phyloP scores from a whole-genome alignment of 2,888 invertebrate species.

The Torymus aiolomorphi region DNA sequence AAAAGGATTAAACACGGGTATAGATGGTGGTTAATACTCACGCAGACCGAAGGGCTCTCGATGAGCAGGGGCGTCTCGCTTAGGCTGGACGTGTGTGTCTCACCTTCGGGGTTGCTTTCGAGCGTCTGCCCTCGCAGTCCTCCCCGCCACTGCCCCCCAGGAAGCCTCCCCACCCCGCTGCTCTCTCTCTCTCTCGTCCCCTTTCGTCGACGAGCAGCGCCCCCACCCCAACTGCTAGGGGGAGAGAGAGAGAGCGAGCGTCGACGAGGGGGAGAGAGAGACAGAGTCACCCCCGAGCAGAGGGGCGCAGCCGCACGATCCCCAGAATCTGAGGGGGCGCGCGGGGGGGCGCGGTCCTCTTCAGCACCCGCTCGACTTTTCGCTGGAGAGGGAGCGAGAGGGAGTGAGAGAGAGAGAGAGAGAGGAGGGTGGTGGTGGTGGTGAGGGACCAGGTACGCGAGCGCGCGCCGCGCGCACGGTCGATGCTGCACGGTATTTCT shows the following conservation, averaged over 20 bases:
- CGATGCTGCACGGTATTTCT: slow-evolving; percentile 76
- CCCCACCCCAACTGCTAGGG: slow-evolving; percentile 17
- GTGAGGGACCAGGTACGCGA: slow-evolving; percentile 58
- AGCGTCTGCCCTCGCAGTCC: slow-evolving; percentile 74
- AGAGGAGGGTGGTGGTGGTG: slow-evolving; percentile 48
- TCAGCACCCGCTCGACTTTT: slow-evolving; percentile 28
- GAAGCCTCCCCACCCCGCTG: slow-evolving; percentile 56
- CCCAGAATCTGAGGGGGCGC: slow-evolving; percentile 66
- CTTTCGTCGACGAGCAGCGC: slow-evolving; percentile 25
- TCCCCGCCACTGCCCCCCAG: slow-evolving; percentile 72
- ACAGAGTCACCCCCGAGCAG: slow-evolving; percentile 35
- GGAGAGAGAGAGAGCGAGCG: neutral
- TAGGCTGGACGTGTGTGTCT: slow-evolving; percentile 69
- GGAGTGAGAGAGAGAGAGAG: slow-evolving; percentile 28
- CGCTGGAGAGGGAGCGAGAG: slow-evolving; percentile 21
- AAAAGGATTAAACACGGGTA: slow-evolving; percentile 23
- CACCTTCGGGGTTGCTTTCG: slow-evolving; percentile 74
- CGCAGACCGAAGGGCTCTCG: slow-evolving; percentile 74
- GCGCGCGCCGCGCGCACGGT: slow-evolving; percentile 63
- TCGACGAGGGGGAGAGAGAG: neutral
- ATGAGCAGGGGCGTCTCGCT: slow-evolving; percentile 72
- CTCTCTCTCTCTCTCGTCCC: neutral
- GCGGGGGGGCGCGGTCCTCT: slow-evolving; percentile 46
- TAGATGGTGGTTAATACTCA: slow-evolving; percentile 65
- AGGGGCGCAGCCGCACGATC: slow-evolving; percentile 60